Percentiles rank a stretch among this genome's conserved stretches.
These are phyloP conservation scores for Zele albiditarsus DNA, from an alignment of 2,888 invertebrate species.

Conservation along the genomic window DNA sequence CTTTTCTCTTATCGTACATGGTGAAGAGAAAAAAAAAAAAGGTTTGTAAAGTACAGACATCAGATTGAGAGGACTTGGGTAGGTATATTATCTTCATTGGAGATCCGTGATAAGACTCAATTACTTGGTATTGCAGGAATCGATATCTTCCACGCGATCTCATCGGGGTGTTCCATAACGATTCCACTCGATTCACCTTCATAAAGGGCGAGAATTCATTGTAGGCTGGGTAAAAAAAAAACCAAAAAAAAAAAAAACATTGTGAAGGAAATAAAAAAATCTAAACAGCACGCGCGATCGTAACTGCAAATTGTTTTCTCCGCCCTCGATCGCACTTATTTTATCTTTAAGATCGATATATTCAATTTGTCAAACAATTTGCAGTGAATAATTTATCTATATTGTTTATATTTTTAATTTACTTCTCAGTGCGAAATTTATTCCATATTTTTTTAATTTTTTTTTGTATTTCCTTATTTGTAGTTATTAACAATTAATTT, in stretches of 20 bases:
- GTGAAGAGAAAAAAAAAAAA: too few species aligned
- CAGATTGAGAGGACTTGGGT: background rate
- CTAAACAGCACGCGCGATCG: background rate
- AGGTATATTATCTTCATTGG: conserved; percentile 38
- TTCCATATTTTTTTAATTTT: too few species aligned
- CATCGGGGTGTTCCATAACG: background rate
- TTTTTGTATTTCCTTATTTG: background rate
- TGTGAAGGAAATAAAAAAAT: background rate
- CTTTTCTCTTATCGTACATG: too few species aligned
- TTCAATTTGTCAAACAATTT: background rate
- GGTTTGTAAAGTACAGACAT: background rate
- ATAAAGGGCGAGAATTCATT: background rate
- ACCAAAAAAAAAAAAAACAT: background rate
- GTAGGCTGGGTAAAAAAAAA: background rate
- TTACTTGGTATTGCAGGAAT: conserved; percentile 41
- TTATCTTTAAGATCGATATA: background rate
- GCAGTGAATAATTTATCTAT: background rate
- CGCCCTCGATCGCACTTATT: background rate
- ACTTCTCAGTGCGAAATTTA: background rate
- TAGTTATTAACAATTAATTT: too few species aligned
- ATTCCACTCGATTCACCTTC: background rate
- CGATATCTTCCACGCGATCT: conserved; percentile 47
- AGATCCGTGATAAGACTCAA: conserved; percentile 53
- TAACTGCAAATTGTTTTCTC: conserved; percentile 18
- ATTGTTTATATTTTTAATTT: background rate